Conservation (phyloP, 2,888 invertebrate genomes). For the Branchellion lobata region DNA sequence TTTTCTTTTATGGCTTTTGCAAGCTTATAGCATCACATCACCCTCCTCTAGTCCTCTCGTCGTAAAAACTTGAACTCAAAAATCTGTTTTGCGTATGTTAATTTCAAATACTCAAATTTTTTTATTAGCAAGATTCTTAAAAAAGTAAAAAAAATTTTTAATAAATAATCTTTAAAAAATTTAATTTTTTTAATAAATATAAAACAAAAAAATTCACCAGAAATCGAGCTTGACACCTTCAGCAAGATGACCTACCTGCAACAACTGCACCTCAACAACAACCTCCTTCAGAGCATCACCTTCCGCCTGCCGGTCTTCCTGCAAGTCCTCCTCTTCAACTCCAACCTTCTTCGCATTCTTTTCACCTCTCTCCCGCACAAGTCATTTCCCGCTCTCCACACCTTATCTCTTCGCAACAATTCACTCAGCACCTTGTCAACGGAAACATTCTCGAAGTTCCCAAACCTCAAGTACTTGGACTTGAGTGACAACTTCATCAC, state of each 20-base stretch:
- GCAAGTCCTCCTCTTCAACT: conserved; percentile 74
- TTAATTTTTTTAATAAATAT: too few relatives aligned
- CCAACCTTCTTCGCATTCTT: conserved; percentile 65
- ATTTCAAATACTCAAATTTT: too few relatives aligned
- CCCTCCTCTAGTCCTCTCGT: too few relatives aligned
- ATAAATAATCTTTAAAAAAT: too few relatives aligned
- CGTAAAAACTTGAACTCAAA: too few relatives aligned
- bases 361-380: background rate
- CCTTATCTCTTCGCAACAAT: conserved; percentile 1
- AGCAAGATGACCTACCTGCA: conserved; percentile 78
- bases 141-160: too few relatives aligned
- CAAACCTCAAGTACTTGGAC: conserved; percentile 76
- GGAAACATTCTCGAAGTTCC: conserved; percentile 82
- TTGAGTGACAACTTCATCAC: conserved; percentile 79
- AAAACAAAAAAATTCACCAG: conserved; percentile 62
- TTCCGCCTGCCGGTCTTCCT: conserved; percentile 77
- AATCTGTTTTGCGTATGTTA: too few relatives aligned
- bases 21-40: too few relatives aligned
- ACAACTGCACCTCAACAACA: conserved; percentile 77
- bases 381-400: background rate
- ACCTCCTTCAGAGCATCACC: conserved; percentile 73
- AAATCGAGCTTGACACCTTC: conserved; percentile 82
- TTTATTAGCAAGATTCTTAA: too few relatives aligned
- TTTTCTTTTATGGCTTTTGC: too few relatives aligned
- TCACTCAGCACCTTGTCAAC: conserved; percentile 68